phyloP scores from a whole-genome alignment of 2,888 invertebrate species.

The Zeuzera pyrina region DNA sequence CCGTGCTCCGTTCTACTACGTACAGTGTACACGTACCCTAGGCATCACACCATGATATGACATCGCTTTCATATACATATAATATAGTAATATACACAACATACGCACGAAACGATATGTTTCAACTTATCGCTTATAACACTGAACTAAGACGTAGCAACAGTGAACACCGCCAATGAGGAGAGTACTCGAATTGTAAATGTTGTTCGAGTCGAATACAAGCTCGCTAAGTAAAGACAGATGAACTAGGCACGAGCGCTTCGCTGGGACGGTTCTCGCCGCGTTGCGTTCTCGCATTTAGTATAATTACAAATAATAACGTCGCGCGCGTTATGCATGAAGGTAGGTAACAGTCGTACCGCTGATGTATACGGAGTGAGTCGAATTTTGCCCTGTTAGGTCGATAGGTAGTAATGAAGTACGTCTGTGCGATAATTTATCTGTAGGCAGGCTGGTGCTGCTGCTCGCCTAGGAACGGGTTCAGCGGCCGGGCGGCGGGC shows the following conservation, averaged over 20 bases:
- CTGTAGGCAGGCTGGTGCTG: slow-evolving; percentile 33
- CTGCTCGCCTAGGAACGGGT: slow-evolving; percentile 47
- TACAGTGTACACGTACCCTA: slow-evolving; percentile 18
- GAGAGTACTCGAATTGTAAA: no score
- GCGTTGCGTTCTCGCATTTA: no score
- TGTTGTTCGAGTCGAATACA: no score
- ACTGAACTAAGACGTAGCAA: slow-evolving; percentile 12
- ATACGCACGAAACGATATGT: slow-evolving; percentile 7
- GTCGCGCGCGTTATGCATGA: no score
- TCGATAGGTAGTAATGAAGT: background rate
- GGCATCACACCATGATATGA: slow-evolving; percentile 64
- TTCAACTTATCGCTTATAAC: background rate
- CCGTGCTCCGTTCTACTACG: slow-evolving; percentile 9
- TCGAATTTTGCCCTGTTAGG: no score
- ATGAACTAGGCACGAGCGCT: no score
- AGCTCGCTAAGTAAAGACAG: no score
- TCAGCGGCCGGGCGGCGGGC: slow-evolving; percentile 31
- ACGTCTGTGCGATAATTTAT: slow-evolving; percentile 25
- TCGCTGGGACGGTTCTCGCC: no score
- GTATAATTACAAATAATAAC: no score
- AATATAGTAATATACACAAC: background rate
- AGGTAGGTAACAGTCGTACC: no score
- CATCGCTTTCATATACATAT: slow-evolving; percentile 32
- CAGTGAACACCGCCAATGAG: slow-evolving; percentile 14
- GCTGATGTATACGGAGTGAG: no score